phyloP scores from a whole-genome alignment of 2,797 vertebrate genomes.

The Danio aesculapii region DNA sequence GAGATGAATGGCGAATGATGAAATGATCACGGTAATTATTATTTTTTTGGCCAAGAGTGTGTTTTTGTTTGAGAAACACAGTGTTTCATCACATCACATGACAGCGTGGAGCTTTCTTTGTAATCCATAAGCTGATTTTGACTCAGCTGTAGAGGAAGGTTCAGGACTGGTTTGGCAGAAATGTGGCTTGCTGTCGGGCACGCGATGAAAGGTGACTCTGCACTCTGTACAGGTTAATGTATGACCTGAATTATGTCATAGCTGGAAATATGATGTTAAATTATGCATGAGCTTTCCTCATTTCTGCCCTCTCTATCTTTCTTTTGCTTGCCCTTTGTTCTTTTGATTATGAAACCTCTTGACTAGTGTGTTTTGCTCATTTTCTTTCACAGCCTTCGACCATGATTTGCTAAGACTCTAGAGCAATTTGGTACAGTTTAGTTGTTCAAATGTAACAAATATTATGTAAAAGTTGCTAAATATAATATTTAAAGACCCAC shows the following conservation, averaged over 20 bases:
- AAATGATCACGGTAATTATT: not conserved
- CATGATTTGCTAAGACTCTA: no score
- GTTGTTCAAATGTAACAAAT: no score
- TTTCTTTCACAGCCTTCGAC: no score
- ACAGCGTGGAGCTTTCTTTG: constrained; percentile 20
- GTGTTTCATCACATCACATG: constrained; percentile 52
- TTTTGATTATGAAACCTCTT: not conserved
- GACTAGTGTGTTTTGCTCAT: not conserved
- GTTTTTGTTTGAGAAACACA: not conserved
- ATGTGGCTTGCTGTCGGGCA: constrained; percentile 41
- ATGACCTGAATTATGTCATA: constrained; percentile 10
- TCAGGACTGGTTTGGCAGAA: constrained; percentile 41
- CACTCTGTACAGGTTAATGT: constrained; percentile 26
- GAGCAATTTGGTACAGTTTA: no score
- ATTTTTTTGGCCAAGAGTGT: not conserved
- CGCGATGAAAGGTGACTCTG: constrained; percentile 34
- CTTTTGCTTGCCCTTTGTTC: not conserved
- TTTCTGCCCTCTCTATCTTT: not conserved
- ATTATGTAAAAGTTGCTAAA: no score
- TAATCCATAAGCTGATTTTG: constrained; percentile 62
- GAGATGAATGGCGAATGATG: not conserved
- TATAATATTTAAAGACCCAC: no score
- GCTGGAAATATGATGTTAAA: not conserved
- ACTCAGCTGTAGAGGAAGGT: not conserved
- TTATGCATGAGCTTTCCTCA: not conserved